phyloP scores from a whole-genome alignment of 1,140 invertebrate species.

The Magallana gigas region DNA sequence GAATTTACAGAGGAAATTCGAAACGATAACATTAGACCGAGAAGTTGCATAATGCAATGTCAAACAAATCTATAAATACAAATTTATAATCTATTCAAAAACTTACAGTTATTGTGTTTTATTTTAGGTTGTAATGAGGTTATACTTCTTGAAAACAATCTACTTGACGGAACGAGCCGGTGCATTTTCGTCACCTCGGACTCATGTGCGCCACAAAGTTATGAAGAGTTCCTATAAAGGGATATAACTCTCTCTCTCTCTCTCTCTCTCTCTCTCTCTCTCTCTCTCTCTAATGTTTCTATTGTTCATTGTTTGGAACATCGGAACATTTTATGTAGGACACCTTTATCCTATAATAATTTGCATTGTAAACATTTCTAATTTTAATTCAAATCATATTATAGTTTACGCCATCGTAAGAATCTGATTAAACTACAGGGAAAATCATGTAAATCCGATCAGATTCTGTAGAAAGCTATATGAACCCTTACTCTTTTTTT shows the following conservation, averaged over 20 bases:
- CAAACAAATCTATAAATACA: neutral
- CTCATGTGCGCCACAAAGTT: neutral
- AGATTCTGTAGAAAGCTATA: too few relatives aligned
- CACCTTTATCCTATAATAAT: too few relatives aligned
- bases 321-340: too few relatives aligned
- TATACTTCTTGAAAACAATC: neutral
- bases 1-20: neutral
- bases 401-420: too few relatives aligned
- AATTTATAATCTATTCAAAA: neutral
- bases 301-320: too few relatives aligned
- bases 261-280: too few relatives aligned
- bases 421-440: too few relatives aligned
- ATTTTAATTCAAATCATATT: too few relatives aligned
- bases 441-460: too few relatives aligned
- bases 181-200: slow-evolving; percentile 13
- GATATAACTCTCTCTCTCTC: neutral
- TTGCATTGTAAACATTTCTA: too few relatives aligned
- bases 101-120: neutral
- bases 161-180: slow-evolving; percentile 19
- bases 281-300: too few relatives aligned
- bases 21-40: neutral
- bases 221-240: slow-evolving; percentile 24
- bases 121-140: neutral
- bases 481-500: too few relatives aligned
- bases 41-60: neutral